These are phyloP conservation scores for Diglossa cyanea DNA, from an alignment of 2,797 vertebrate genomes.

Conservation along the genomic window DNA sequence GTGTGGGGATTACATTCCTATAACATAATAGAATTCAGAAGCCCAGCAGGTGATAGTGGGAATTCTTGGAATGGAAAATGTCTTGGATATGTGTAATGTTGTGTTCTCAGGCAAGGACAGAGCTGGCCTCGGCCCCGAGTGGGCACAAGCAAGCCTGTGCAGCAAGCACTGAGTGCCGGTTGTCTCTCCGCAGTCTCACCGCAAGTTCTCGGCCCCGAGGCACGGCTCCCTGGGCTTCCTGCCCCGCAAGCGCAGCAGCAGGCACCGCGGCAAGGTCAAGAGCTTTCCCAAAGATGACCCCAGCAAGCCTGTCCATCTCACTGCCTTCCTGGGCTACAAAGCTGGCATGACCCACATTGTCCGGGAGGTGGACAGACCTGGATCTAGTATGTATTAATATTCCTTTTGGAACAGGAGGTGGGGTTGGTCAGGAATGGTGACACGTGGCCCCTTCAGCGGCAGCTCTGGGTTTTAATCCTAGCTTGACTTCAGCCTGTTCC, in stretches of 20 bases:
- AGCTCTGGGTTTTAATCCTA: not conserved
- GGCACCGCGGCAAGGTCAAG: constrained; percentile 96
- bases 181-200: constrained; percentile 83
- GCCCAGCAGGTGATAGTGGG: accelerated
- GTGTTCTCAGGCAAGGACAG: not conserved
- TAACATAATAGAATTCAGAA: not conserved
- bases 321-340: constrained; percentile 95
- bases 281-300: constrained; percentile 96
- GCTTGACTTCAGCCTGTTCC: accelerated
- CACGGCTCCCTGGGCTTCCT: constrained; percentile 96
- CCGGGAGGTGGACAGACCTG: constrained; percentile 92
- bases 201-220: constrained; percentile 96
- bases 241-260: constrained; percentile 91
- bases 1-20: accelerated
- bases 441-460: too few relatives aligned
- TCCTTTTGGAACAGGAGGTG: accelerated
- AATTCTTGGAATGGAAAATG: accelerated
- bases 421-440: accelerated
- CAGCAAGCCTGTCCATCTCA: constrained; percentile 93
- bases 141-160: too few relatives aligned
- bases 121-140: not conserved
- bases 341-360: constrained; percentile 99
- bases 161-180: not conserved
- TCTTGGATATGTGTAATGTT: accelerated
- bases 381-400: constrained; percentile 86